A percentile compares a stretch with the other conserved stretches of the same genome.
These are phyloP conservation scores for Folsomia candida DNA, from an alignment of 2,888 invertebrate genomes.

Conservation along the genomic window DNA sequence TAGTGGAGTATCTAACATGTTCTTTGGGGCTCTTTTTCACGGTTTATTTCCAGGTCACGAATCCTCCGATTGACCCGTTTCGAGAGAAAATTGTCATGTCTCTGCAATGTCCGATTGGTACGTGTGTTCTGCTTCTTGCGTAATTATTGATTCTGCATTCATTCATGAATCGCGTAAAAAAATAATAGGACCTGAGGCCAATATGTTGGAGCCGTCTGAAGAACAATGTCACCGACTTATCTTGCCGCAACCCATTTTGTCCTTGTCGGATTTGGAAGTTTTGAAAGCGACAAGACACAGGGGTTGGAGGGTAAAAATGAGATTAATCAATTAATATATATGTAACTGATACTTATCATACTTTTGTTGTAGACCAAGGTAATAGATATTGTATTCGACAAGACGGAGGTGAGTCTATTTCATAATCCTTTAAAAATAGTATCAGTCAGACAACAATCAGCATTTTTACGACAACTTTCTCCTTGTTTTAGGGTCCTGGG, in stretches of 20 bases:
- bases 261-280: constrained; percentile 83
- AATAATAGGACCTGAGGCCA: constrained; percentile 94
- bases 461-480: no score
- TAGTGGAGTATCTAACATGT: background rate
- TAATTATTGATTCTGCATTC: no score
- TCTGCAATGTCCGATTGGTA: constrained; percentile 91
- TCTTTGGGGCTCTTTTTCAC: background rate
- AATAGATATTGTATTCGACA: constrained; percentile 85
- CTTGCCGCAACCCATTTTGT: constrained; percentile 89
- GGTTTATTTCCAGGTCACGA: constrained; percentile 68
- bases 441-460: no score
- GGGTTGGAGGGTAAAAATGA: constrained; percentile 71
- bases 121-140: no score
- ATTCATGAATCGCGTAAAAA: no score
- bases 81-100: constrained; percentile 99
- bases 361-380: constrained; percentile 63
- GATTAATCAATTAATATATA: background rate
- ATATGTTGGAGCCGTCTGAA: constrained; percentile 84
- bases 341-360: constrained; percentile 14
- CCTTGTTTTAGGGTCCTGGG: constrained; percentile 66
- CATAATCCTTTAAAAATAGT: no score
- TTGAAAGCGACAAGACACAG: constrained; percentile 78
- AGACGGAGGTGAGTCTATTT: no score
- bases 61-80: constrained; percentile 99
- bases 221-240: constrained; percentile 86